phyloP scores from a whole-genome alignment of 2,113 vertebrate genomes.

The Heterotis niloticus region DNA sequence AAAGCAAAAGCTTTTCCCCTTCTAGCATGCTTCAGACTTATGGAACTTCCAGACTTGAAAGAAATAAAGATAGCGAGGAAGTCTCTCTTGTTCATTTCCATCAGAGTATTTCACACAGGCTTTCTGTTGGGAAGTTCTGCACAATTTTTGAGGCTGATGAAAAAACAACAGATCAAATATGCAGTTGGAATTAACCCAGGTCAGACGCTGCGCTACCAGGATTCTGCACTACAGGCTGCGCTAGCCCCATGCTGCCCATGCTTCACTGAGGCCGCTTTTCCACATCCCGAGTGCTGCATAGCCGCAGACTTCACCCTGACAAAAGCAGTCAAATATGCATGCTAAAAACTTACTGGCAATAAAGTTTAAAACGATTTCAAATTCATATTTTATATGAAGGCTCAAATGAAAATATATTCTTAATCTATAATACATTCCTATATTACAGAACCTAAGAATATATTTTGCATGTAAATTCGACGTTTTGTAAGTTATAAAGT shows the following conservation, averaged over 20 bases:
- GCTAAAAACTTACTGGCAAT: too few relatives aligned
- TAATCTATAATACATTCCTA: too few relatives aligned
- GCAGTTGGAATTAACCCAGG: conserved; percentile 58
- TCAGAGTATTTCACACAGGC: conserved; percentile 49
- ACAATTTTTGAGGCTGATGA: conserved; percentile 63
- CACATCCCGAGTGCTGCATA: neutral
- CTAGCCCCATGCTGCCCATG: neutral
- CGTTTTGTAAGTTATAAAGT: too few relatives aligned
- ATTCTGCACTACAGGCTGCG: neutral
- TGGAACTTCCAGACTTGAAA: conserved; percentile 63
- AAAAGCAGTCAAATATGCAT: too few relatives aligned
- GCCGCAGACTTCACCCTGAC: too few relatives aligned
- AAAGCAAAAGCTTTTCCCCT: conserved; percentile 47
- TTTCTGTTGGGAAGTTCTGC: conserved; percentile 54
- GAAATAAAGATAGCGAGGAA: conserved; percentile 57
- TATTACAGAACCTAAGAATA: too few relatives aligned
- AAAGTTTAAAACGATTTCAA: too few relatives aligned
- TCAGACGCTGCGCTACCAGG: conserved; percentile 53
- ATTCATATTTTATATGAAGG: too few relatives aligned
- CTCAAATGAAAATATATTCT: too few relatives aligned
- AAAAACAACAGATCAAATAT: conserved; percentile 46
- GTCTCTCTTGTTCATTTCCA: conserved; percentile 63
- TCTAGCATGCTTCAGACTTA: conserved; percentile 54
- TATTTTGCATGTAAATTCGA: too few relatives aligned
- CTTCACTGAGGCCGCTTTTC: neutral